These are phyloP conservation scores for Adelphocoris suturalis DNA, from an alignment of 2,888 invertebrate species.

Conservation along the genomic window DNA sequence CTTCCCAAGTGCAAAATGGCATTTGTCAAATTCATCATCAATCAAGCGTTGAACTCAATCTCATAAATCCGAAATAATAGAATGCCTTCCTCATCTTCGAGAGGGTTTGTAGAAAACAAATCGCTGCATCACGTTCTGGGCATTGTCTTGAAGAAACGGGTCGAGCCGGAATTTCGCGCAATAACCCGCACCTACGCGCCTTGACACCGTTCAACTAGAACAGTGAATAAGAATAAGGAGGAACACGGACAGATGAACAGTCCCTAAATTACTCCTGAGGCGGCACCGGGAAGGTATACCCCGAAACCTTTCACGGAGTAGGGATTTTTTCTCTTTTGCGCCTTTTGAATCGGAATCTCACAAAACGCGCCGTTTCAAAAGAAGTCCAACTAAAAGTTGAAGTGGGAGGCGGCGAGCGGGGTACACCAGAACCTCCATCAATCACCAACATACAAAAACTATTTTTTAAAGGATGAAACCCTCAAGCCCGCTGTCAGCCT, in stretches of 20 bases:
- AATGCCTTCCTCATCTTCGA: background rate
- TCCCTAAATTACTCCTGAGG: conserved; percentile 7
- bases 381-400: conserved; percentile 32
- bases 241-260: background rate
- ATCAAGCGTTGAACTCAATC: background rate
- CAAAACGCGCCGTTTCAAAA: conserved; percentile 16
- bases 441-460: conserved; percentile 62
- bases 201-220: conserved; percentile 24
- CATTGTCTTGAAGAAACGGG: conserved; percentile 35
- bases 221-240: conserved; percentile 30
- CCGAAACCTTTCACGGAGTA: conserved; percentile 36
- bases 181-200: conserved; percentile 30
- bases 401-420: conserved; percentile 37
- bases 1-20: too few relatives aligned
- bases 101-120: background rate
- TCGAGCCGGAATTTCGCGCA: conserved; percentile 33
- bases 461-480: conserved; percentile 54
- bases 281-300: background rate
- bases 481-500: conserved; percentile 62
- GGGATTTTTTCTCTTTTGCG: conserved; percentile 9
- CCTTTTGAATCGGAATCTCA: conserved; percentile 34
- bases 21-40: too few relatives aligned
- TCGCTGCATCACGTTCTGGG: conserved; percentile 21
- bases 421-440: conserved; percentile 47
- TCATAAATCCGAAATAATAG: background rate